phyloP scores from a whole-genome alignment of 2,113 vertebrate genomes.

The Pomatostomus ruficeps region DNA sequence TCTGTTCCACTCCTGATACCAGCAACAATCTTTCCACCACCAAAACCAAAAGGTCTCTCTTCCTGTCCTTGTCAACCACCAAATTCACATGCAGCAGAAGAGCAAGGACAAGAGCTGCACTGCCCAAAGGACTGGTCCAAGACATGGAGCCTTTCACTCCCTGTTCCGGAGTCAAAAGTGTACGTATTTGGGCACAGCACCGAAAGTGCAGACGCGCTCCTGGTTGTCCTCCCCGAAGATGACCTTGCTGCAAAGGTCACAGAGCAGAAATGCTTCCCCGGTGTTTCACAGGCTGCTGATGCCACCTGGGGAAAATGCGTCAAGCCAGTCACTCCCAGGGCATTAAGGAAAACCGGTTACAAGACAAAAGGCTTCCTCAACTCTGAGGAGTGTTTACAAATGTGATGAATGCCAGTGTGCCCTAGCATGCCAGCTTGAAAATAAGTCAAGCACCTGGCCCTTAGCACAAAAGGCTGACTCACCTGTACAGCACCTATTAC shows the following conservation, averaged over 20 bases:
- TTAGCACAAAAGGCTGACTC: constrained; percentile 69
- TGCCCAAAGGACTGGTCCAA: not conserved
- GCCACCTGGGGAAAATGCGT: constrained; percentile 19
- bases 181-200: not conserved
- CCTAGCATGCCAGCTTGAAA: constrained; percentile 44
- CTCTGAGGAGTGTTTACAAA: constrained; percentile 29
- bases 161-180: not conserved
- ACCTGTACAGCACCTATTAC: constrained; percentile 48
- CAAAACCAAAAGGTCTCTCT: not conserved
- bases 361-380: constrained; percentile 7
- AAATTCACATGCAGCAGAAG: not conserved
- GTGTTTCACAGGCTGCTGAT: not conserved
- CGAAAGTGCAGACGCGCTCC: not conserved
- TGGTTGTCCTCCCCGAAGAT: not conserved
- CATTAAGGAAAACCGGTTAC: not conserved
- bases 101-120: not conserved
- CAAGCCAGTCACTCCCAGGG: not conserved
- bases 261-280: not conserved
- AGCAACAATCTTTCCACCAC: not conserved
- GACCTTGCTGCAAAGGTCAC: not conserved
- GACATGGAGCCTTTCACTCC: not conserved
- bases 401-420: constrained; percentile 8
- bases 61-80: not conserved
- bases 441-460: constrained; percentile 60
- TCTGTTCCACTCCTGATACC: not conserved